Evolutionary conservation across 2,888 invertebrate genomes (phyloP).

Genomic region (Cryptocheilus praepositus): DNA sequence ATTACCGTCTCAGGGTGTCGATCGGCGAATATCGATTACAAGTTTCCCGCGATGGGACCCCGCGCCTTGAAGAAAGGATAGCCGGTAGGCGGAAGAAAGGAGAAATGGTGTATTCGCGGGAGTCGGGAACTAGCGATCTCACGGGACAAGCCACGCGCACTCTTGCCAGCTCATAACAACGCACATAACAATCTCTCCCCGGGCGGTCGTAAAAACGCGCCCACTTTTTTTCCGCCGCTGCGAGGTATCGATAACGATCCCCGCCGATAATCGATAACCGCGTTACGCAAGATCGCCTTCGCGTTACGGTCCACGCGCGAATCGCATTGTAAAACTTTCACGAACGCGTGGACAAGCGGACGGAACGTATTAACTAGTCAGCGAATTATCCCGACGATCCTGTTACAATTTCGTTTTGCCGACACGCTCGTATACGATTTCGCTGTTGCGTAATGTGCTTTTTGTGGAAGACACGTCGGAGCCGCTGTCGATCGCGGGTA

Average conservation of each 20-base stretch:
- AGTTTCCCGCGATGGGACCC: constrained; percentile 15
- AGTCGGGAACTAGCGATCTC: not conserved
- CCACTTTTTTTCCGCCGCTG: too few species aligned
- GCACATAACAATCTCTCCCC: too few species aligned
- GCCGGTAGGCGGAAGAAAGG: constrained; percentile 5
- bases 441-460: too few species aligned
- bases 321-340: constrained; percentile 6
- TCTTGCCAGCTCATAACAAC: too few species aligned
- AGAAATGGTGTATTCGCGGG: not conserved
- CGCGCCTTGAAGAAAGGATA: not conserved
- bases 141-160: too few species aligned
- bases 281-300: constrained; percentile 42
- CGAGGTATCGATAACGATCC: constrained; percentile 28
- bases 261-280: constrained; percentile 36
- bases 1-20: constrained; percentile 16
- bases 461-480: too few species aligned
- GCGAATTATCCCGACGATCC: too few species aligned
- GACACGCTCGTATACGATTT: too few species aligned
- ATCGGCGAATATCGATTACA: constrained; percentile 28
- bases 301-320: constrained; percentile 25
- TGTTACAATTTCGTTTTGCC: too few species aligned
- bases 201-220: too few species aligned
- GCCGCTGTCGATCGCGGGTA: too few species aligned
- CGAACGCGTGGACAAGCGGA: not conserved
- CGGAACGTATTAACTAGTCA: too few species aligned